These are phyloP conservation scores for Cydia splendana DNA, from an alignment of 1,140 invertebrate genomes.

Conservation along the genomic window DNA sequence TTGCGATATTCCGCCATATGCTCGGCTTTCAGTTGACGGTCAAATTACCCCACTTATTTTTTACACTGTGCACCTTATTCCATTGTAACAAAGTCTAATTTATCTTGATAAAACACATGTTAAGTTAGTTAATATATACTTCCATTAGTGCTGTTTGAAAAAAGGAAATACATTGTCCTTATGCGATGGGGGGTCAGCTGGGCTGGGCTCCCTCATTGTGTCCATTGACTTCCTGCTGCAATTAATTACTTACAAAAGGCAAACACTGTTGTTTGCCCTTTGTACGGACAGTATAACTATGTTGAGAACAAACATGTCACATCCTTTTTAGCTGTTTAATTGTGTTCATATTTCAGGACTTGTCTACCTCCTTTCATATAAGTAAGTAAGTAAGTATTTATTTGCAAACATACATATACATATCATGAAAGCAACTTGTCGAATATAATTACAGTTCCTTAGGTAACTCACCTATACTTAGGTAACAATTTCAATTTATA, in stretches of 20 bases:
- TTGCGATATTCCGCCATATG: constrained; percentile 20
- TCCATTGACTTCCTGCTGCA: constrained; percentile 16
- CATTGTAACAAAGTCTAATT: background rate
- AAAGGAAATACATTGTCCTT: constrained; percentile 19
- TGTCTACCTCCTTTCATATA: background rate
- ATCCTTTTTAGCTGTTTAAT: constrained; percentile 1
- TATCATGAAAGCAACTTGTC: background rate
- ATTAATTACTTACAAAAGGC: constrained; percentile 23
- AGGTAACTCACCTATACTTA: too few relatives aligned
- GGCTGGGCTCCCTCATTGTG: constrained; percentile 20
- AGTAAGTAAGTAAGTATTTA: too few relatives aligned
- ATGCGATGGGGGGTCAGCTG: constrained; percentile 9
- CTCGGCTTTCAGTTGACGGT: constrained; percentile 3
- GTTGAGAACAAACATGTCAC: background rate
- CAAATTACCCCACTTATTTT: background rate
- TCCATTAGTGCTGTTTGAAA: background rate
- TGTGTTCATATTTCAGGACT: background rate
- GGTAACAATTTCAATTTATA: too few relatives aligned
- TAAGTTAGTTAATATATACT: background rate
- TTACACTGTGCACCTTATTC: background rate
- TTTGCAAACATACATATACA: too few relatives aligned
- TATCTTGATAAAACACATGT: background rate
- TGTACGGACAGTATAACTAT: background rate
- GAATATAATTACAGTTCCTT: background rate
- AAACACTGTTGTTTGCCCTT: background rate